These are phyloP conservation scores for Mythimna lalbum DNA, from an alignment of 2,888 invertebrate species.

Conservation along the genomic window DNA sequence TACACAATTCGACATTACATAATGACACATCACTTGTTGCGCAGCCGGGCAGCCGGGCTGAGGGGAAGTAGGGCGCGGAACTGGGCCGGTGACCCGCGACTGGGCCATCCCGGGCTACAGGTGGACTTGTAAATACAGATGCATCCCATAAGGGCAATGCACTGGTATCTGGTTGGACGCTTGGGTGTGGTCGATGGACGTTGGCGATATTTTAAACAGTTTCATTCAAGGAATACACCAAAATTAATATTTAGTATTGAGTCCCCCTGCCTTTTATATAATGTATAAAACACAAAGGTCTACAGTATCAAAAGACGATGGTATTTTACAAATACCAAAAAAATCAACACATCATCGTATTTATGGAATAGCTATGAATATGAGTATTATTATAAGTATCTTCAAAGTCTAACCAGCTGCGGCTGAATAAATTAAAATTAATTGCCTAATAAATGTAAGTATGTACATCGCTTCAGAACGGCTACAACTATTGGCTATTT, in stretches of 20 bases:
- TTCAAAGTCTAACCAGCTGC: not conserved
- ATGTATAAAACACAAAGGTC: not conserved
- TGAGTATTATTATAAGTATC: slow-evolving; percentile 1
- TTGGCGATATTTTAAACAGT: not conserved
- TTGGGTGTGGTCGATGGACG: slow-evolving; percentile 34
- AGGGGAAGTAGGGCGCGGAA: slow-evolving; percentile 74
- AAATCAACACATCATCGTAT: not conserved
- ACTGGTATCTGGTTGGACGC: slow-evolving; percentile 33
- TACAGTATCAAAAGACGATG: not conserved
- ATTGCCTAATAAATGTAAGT: no score
- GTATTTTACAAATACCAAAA: not conserved
- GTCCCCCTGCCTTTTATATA: not conserved
- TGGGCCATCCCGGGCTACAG: slow-evolving; percentile 67
- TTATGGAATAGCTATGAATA: slow-evolving; percentile 9
- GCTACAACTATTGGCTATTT: no score
- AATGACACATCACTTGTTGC: slow-evolving; percentile 77
- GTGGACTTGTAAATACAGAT: slow-evolving; percentile 60
- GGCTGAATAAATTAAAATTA: slow-evolving; percentile 7
- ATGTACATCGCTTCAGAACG: no score
- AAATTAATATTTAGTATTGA: not conserved
- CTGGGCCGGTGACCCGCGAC: slow-evolving; percentile 76
- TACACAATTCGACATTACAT: slow-evolving; percentile 55
- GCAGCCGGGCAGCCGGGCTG: slow-evolving; percentile 37
- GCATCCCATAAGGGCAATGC: slow-evolving; percentile 52
- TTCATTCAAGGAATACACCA: not conserved